Evolutionary conservation across 2,797 vertebrate species (phyloP).

Genomic region (Periparus ater): DNA sequence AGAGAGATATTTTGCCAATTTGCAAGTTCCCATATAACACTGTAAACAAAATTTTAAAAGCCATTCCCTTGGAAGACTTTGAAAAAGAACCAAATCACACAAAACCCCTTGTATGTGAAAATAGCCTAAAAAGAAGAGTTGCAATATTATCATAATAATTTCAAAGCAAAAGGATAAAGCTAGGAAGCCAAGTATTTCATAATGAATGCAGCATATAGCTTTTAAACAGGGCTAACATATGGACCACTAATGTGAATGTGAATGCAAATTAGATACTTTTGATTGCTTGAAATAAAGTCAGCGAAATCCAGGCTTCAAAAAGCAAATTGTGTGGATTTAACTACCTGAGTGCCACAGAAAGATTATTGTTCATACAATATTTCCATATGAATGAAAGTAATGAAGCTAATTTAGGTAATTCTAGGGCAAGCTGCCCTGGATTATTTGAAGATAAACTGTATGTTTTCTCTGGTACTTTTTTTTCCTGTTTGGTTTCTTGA

Average conservation of each 20-base stretch:
- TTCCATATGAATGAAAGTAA: constrained; percentile 47
- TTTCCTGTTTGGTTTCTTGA: neutral
- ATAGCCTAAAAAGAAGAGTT: constrained; percentile 71
- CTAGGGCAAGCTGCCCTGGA: constrained; percentile 26
- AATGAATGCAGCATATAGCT: constrained; percentile 82
- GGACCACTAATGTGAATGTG: constrained; percentile 81
- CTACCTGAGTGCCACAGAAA: constrained; percentile 67
- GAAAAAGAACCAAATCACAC: constrained; percentile 47
- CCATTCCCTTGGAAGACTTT: constrained; percentile 42
- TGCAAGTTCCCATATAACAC: constrained; percentile 60
- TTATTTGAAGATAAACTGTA: constrained; percentile 18
- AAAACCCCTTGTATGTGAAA: constrained; percentile 49
- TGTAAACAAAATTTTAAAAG: constrained; percentile 71
- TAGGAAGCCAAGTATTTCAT: constrained; percentile 77
- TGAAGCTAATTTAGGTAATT: constrained; percentile 51
- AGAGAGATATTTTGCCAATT: constrained; percentile 60
- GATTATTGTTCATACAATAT: constrained; percentile 57
- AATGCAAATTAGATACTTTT: constrained; percentile 84
- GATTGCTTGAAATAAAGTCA: constrained; percentile 84
- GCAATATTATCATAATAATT: constrained; percentile 75
- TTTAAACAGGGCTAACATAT: constrained; percentile 83
- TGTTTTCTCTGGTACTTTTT: neutral
- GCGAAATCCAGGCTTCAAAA: constrained; percentile 76
- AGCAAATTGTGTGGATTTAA: constrained; percentile 79
- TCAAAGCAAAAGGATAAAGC: constrained; percentile 74